Conservation (phyloP, 2,888 invertebrate species). For the Euzetes globulus region DNA sequence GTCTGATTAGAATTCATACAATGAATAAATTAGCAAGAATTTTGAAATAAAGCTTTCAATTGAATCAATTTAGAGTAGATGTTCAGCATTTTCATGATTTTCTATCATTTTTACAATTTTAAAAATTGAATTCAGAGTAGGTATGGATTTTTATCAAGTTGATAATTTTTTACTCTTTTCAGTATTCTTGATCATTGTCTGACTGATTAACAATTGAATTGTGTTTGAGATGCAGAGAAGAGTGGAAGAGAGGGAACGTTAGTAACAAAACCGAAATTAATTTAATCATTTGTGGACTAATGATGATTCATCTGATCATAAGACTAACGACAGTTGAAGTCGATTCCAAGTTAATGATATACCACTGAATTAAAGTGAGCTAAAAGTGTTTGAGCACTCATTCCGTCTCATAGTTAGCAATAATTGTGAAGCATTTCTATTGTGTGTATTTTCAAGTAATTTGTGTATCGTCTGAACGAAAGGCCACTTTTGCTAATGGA, state of each 20-base stretch:
- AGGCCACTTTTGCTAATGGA: neutral
- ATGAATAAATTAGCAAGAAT: neutral
- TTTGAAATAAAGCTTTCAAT: neutral
- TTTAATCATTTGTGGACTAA: neutral
- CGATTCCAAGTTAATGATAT: neutral
- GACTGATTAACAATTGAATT: too few species aligned
- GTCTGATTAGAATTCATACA: neutral
- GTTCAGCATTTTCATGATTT: too few species aligned
- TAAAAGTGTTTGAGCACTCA: too few species aligned
- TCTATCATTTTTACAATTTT: too few species aligned
- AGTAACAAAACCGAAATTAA: neutral
- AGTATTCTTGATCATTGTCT: too few species aligned
- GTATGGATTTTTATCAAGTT: too few species aligned
- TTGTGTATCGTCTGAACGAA: neutral
- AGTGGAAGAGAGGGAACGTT: neutral
- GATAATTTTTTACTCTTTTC: too few species aligned
- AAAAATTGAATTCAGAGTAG: too few species aligned
- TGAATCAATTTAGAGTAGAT: too few species aligned
- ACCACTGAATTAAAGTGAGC: neutral
- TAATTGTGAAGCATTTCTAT: neutral
- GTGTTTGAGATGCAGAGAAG: neutral
- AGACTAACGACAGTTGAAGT: neutral
- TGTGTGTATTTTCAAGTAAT: neutral
- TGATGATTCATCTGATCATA: slow-evolving; percentile 1
- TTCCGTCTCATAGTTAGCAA: neutral